Evolutionary conservation across 2,113 vertebrate genomes (phyloP), one percentile per base, ranked within the genome.

Genomic region (Andinoacara biseriatus): DNA sequence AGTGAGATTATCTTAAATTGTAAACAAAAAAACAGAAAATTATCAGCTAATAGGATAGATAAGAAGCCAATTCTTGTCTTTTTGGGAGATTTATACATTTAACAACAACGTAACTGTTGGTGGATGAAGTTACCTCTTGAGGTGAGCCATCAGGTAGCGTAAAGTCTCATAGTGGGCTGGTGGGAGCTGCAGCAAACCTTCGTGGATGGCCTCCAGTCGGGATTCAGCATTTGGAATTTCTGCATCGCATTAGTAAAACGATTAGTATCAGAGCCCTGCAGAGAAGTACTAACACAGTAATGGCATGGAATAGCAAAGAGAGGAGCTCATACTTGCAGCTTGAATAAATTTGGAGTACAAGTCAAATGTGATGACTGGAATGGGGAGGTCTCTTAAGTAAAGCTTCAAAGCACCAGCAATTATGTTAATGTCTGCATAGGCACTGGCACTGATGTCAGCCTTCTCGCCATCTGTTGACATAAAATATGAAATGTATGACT

Each of bases 81-180:
- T 74, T 35, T 7, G 56, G 17, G 3, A 18, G 18, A 65, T 52
- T 62, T 40, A n/a, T 11, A 24, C 22, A 38, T 18, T 29, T 7
- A 22, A 20, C 4, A 35, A 46, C 0, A 2, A 67, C 17, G 13
- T 10, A 59, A 31, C 38, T 22, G 57, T 58, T 18, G 14, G 65
- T 54, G 33, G 59, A 6, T 10, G 3, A 80, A 58, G 95, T 94
- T 88, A 99, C 98, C 97, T 99, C 93, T 97, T 99, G 77, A 99
- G 97, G 90, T 99, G 98, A 91, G 97, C 97, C 97, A 99, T 98
- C 86, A 99, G 95, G 93, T 97, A 98, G 67, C 98, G 95, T 58
- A 99, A 96, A 17, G 98, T 99, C 95, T 99, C 98, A 0, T 97
- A 97, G 94, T 99, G 98, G 65, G 98, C 98, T 4, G 98, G 97